Conservation (phyloP, 2,113 vertebrate genomes). For the Rhipidura dahli region DNA sequence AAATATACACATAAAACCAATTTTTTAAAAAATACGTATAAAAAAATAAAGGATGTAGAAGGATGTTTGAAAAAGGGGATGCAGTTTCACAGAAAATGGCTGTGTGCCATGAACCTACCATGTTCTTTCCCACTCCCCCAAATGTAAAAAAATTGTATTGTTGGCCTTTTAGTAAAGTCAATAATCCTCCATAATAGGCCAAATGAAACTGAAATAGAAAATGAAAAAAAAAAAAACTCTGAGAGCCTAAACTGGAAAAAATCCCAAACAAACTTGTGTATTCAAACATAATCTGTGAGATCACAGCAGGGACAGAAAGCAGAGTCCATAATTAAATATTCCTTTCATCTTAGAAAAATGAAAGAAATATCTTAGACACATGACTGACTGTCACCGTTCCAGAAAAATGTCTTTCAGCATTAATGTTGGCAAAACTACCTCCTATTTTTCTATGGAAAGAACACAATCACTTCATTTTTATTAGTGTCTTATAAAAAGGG, state of each 20-base stretch:
- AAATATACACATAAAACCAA: background rate
- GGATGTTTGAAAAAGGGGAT: background rate
- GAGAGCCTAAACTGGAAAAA: background rate
- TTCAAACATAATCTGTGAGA: background rate
- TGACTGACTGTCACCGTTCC: background rate
- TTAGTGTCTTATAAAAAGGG: background rate
- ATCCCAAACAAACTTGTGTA: background rate
- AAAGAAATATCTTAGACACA: background rate
- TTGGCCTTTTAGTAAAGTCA: background rate
- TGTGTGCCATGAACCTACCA: background rate
- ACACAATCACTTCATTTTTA: background rate
- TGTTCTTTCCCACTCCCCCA: accelerated
- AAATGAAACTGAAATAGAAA: background rate
- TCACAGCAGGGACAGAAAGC: background rate
- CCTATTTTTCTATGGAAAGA: background rate
- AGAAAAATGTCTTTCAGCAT: background rate
- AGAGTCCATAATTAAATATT: background rate
- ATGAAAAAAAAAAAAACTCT: accelerated
- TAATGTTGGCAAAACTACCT: background rate
- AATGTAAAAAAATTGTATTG: background rate
- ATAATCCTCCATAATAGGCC: background rate
- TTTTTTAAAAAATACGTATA: background rate
- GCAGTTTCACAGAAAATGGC: background rate
- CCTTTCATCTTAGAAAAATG: background rate
- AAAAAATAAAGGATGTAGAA: background rate